Evolutionary conservation across 2,797 vertebrate species (phyloP).

Genomic region (Eupleurogrammus muticus): DNA sequence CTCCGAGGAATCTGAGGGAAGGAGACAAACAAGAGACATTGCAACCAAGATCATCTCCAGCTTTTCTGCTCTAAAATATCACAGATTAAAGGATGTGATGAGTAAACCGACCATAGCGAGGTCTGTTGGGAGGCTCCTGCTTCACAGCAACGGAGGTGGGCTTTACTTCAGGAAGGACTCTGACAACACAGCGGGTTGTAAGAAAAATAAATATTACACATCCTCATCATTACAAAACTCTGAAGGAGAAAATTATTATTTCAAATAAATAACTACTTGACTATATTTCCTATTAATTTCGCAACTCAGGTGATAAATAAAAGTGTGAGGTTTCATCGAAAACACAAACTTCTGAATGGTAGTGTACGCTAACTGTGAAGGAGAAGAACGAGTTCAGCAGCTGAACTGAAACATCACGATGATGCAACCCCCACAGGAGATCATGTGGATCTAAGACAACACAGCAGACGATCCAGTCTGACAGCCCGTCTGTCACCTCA

Average conservation of each 20-base stretch:
- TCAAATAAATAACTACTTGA: too few relatives aligned
- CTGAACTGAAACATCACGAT: conserved; percentile 6
- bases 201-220: background rate
- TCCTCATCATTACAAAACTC: too few relatives aligned
- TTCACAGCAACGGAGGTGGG: conserved; percentile 47
- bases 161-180: conserved; percentile 64
- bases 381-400: conserved; percentile 10
- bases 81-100: background rate
- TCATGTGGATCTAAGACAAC: conserved; percentile 15
- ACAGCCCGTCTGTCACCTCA: conserved; percentile 20
- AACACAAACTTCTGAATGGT: too few relatives aligned
- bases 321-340: too few relatives aligned
- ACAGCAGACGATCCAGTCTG: conserved; percentile 35
- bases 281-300: too few relatives aligned
- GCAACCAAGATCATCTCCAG: background rate
- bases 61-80: background rate
- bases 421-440: conserved; percentile 36
- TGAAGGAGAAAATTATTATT: too few relatives aligned
- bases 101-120: conserved; percentile 72
- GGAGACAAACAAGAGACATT: conserved; percentile 3
- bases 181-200: conserved; percentile 34
- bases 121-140: conserved; percentile 63
- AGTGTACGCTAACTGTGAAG: background rate
- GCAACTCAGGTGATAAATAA: too few relatives aligned
- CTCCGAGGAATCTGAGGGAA: conserved; percentile 77